Evolutionary conservation across 2,888 invertebrate species (phyloP).

Genomic region (Azorinus chamasolen): DNA sequence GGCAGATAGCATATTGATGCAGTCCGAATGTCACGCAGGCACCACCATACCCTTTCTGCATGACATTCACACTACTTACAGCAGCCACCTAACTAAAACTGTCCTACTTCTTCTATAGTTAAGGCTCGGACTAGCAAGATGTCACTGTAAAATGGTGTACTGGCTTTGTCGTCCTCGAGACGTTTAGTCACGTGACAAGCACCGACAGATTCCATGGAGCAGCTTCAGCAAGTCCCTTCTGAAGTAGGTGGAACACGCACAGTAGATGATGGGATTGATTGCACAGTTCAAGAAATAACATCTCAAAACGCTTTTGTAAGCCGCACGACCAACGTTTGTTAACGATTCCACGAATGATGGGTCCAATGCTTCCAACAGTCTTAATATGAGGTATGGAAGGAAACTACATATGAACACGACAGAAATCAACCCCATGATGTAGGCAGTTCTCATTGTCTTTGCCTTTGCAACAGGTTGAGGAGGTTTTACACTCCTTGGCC

Average conservation of each 20-base stretch:
- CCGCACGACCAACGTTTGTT: conserved; percentile 49
- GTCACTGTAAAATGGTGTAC: no score
- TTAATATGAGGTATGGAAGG: conserved; percentile 63
- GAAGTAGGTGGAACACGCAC: conserved; percentile 66
- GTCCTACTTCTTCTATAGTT: no score
- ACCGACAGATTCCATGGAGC: no score
- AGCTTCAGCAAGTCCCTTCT: conserved; percentile 42
- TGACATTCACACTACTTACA: no score
- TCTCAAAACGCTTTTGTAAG: conserved; percentile 64
- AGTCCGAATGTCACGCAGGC: no score
- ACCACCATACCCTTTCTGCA: no score
- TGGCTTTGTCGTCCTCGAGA: no score
- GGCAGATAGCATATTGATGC: no score
- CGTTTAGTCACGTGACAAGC: no score
- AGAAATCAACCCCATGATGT: conserved; percentile 69
- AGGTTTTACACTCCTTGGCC: no score
- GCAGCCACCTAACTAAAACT: no score
- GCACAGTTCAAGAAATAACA: conserved; percentile 72
- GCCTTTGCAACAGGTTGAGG: background rate
- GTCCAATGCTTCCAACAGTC: conserved; percentile 50
- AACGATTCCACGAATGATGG: conserved; percentile 53
- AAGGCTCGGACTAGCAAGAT: no score
- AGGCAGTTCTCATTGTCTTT: conserved; percentile 49
- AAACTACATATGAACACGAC: conserved; percentile 64
- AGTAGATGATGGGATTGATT: conserved; percentile 75